Conservation (phyloP, 2,888 invertebrate species). For the Drosophila bunnanda region DNA sequence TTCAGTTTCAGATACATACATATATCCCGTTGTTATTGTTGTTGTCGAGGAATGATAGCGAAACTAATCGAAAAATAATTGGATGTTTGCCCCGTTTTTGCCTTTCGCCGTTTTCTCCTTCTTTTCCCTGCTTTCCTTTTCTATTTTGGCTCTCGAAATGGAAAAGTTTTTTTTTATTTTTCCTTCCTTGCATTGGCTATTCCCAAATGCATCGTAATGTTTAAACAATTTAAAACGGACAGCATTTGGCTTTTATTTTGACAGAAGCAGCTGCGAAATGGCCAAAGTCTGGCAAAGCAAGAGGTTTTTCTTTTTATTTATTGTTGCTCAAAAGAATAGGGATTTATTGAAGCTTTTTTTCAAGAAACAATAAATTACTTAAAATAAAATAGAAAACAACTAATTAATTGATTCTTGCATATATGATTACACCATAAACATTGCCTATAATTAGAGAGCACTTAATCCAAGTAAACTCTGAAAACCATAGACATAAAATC, state of each 20-base stretch:
- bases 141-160: constrained; percentile 43
- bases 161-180: constrained; percentile 58
- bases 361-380: not conserved
- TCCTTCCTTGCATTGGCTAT: constrained; percentile 62
- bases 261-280: constrained; percentile 67
- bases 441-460: not conserved
- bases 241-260: constrained; percentile 69
- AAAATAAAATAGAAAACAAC: not conserved
- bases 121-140: constrained; percentile 41
- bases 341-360: not conserved
- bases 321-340: constrained; percentile 2
- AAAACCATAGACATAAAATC: not conserved
- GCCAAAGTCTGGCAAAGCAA: not conserved
- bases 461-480: not conserved
- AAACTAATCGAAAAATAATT: constrained; percentile 85
- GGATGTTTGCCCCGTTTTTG: constrained; percentile 70
- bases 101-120: constrained; percentile 49
- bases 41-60: constrained; percentile 83
- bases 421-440: not conserved
- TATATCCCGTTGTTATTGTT: constrained; percentile 55
- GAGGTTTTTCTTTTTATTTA: constrained; percentile 13
- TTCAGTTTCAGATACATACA: constrained; percentile 70
- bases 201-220: constrained; percentile 83
- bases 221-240: constrained; percentile 77
- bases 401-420: not conserved